Conservation (phyloP, 2,113 vertebrate genomes). For the Hyperoodon ampullatus region DNA sequence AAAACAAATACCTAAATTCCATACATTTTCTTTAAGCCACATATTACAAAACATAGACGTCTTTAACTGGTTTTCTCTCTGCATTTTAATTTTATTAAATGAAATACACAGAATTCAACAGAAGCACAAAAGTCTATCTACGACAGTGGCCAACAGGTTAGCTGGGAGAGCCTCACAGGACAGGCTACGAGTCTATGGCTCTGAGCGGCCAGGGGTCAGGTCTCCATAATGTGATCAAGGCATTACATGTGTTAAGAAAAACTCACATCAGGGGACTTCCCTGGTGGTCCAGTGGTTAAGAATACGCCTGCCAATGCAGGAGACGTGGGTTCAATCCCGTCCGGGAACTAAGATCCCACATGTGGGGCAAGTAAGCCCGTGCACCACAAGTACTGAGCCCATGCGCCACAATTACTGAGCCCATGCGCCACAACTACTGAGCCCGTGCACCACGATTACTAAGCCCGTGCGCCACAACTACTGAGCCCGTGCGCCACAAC, state of each 20-base stretch:
- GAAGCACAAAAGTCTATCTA: background rate
- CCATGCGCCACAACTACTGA: too few relatives aligned
- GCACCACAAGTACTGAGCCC: too few relatives aligned
- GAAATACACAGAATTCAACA: background rate
- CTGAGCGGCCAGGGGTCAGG: background rate
- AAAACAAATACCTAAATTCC: background rate
- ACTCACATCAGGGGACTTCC: background rate
- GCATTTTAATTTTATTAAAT: conserved; percentile 26
- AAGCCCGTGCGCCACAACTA: too few relatives aligned
- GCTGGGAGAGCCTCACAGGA: conserved; percentile 45
- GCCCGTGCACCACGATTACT: too few relatives aligned
- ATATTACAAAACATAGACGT: background rate
- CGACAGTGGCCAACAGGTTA: background rate
- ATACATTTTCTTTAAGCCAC: background rate
- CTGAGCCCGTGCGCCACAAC: too few relatives aligned
- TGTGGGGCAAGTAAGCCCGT: too few relatives aligned
- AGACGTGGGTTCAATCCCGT: too few relatives aligned
- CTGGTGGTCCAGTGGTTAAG: too few relatives aligned
- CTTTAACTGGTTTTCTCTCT: conserved; percentile 2
- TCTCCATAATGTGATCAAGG: conserved; percentile 22
- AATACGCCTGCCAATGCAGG: too few relatives aligned
- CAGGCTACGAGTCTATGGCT: background rate
- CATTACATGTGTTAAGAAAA: background rate
- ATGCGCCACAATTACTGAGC: too few relatives aligned
- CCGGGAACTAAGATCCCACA: too few relatives aligned